Conservation (phyloP, 23 tunicate species). For the Trididemnum miniatum region DNA sequence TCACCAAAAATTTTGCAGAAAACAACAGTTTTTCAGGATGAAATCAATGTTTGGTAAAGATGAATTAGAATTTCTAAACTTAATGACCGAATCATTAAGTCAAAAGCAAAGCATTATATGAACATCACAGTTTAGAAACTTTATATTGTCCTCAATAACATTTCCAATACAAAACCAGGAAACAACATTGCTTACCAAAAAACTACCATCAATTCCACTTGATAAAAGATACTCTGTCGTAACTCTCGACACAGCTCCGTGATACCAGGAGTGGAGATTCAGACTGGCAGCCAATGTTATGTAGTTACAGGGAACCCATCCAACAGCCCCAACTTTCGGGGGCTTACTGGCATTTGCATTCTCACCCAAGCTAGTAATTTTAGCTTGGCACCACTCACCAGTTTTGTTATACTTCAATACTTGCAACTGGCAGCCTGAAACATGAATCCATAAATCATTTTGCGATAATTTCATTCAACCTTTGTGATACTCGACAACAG, state of each 20-base stretch:
- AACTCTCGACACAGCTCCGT: conserved; percentile 76
- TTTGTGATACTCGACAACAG: too few species aligned
- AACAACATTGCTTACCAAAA: conserved; percentile 63
- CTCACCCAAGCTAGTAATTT: conserved; percentile 37
- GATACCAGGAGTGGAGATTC: conserved; percentile 84
- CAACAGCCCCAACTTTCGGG: conserved; percentile 40
- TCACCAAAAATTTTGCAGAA: too few species aligned
- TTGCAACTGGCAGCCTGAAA: conserved; percentile 76
- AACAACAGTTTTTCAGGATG: too few species aligned
- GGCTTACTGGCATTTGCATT: conserved; percentile 9
- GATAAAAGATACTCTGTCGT: conserved; percentile 80
- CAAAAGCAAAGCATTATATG: too few species aligned
- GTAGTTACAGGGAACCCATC: conserved; percentile 96
- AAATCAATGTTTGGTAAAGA: too few species aligned
- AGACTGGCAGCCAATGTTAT: conserved; percentile 76
- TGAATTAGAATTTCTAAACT: too few species aligned
- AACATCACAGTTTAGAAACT: too few species aligned
- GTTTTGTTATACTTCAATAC: conserved; percentile 73
- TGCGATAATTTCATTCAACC: too few species aligned
- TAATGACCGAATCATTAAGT: too few species aligned
- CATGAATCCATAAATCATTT: too few species aligned
- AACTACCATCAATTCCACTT: conserved; percentile 96
- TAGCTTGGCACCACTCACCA: conserved; percentile 95
- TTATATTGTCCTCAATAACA: too few species aligned
- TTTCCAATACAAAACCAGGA: too few species aligned